Evolutionary conservation across 2,113 vertebrate genomes (phyloP).

Genomic region (Python bivittatus): DNA sequence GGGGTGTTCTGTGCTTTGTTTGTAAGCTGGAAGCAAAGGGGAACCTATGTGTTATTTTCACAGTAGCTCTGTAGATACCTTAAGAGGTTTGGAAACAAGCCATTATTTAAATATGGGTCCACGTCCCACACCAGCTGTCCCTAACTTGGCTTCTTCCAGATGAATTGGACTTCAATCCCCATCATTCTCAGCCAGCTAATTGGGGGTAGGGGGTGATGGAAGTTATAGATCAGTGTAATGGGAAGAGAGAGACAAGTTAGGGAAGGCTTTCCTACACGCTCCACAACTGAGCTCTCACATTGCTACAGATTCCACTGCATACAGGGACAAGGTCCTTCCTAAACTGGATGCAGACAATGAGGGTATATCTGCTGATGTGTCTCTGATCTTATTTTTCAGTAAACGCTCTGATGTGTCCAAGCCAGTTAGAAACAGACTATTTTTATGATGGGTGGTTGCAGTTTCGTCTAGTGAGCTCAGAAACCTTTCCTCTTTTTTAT

Average conservation of each 20-base stretch:
- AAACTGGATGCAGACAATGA: constrained; percentile 72
- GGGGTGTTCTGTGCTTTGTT: too few relatives aligned
- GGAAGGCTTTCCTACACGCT: neutral
- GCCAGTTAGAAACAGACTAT: too few relatives aligned
- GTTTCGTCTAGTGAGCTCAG: neutral
- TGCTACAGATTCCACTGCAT: neutral
- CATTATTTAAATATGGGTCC: too few relatives aligned
- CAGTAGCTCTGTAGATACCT: neutral
- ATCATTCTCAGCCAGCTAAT: neutral
- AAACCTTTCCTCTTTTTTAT: neutral
- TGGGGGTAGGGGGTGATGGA: neutral
- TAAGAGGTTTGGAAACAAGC: neutral
- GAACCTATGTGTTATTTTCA: neutral
- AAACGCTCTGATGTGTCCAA: constrained; percentile 78
- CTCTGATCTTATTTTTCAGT: constrained; percentile 78
- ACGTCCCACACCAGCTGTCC: neutral
- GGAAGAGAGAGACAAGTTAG: neutral
- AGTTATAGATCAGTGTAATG: neutral
- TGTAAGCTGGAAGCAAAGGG: neutral
- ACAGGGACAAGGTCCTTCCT: neutral
- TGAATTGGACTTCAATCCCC: neutral
- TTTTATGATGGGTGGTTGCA: too few relatives aligned
- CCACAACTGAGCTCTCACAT: neutral
- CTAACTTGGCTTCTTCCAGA: neutral
- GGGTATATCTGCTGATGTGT: constrained; percentile 64